phyloP scores from a whole-genome alignment of 2,888 invertebrate species.

The Ichneumon xanthorius region DNA sequence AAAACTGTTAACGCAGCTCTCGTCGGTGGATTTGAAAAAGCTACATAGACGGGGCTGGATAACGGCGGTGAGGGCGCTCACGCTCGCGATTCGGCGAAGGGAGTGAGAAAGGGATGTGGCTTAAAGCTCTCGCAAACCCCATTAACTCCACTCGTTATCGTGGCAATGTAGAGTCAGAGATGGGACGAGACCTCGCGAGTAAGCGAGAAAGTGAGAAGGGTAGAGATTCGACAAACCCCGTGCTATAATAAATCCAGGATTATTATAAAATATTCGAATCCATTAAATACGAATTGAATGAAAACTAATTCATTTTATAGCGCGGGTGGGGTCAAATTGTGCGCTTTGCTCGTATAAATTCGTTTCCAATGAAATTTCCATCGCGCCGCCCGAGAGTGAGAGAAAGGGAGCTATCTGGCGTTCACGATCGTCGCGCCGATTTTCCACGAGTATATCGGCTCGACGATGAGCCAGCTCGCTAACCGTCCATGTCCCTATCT shows the following conservation, averaged over 20 bases:
- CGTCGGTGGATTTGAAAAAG: slow-evolving; percentile 4
- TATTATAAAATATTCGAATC: slow-evolving; percentile 68
- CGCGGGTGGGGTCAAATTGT: slow-evolving; percentile 41
- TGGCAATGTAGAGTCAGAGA: slow-evolving; percentile 3
- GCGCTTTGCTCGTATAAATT: slow-evolving; percentile 57
- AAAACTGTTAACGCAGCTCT: slow-evolving; percentile 11
- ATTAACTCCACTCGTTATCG: slow-evolving; percentile 55
- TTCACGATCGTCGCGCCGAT: slow-evolving; percentile 59
- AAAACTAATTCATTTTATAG: slow-evolving; percentile 67
- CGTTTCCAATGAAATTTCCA: slow-evolving; percentile 67
- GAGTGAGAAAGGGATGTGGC: slow-evolving; percentile 26
- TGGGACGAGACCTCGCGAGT: neutral
- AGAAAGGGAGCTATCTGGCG: slow-evolving; percentile 55
- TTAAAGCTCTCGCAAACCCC: slow-evolving; percentile 47
- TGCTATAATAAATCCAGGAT: slow-evolving; percentile 60
- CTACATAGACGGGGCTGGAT: neutral
- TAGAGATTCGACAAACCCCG: neutral
- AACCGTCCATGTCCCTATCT: slow-evolving; percentile 31
- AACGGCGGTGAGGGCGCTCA: too few relatives aligned
- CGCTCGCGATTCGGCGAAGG: neutral
- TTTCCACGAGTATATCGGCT: slow-evolving; percentile 42
- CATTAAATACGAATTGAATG: slow-evolving; percentile 65
- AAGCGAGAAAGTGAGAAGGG: neutral
- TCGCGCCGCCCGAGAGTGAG: slow-evolving; percentile 20
- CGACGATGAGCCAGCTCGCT: slow-evolving; percentile 51